Percentiles rank a stretch among this genome's conserved stretches.
These are phyloP conservation scores for Meliscaeva auricollis DNA, from an alignment of 2,888 invertebrate species.

Conservation along the genomic window DNA sequence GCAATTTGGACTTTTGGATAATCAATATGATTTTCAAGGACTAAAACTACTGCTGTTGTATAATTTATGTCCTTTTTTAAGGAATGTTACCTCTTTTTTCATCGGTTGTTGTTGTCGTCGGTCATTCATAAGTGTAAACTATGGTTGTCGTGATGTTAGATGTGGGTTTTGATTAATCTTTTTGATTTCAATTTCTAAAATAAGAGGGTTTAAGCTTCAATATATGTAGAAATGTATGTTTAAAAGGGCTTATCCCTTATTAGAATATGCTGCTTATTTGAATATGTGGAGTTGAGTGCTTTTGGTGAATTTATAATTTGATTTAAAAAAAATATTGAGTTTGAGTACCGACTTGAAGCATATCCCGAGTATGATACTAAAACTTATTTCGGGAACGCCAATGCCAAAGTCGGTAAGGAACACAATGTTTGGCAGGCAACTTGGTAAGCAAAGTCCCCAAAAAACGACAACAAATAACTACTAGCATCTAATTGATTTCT, in stretches of 20 bases:
- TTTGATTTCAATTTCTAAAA: conserved; percentile 32
- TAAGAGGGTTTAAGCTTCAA: conserved; percentile 13
- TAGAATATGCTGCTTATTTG: neutral
- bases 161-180: conserved; percentile 64
- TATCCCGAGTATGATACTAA: too few species aligned
- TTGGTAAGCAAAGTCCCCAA: too few species aligned
- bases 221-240: neutral
- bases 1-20: conserved; percentile 21
- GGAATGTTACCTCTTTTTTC: conserved; percentile 47
- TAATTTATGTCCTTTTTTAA: conserved; percentile 62
- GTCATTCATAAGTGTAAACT: conserved; percentile 54
- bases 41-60: conserved; percentile 54
- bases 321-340: neutral
- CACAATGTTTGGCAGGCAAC: too few species aligned
- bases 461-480: too few species aligned
- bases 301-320: conserved; percentile 64
- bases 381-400: too few species aligned
- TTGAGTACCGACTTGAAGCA: too few species aligned
- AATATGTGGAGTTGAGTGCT: conserved; percentile 53
- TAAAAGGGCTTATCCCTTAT: conserved; percentile 16
- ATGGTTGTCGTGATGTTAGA: conserved; percentile 32
- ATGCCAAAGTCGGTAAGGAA: too few species aligned
- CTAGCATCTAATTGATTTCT: too few species aligned
- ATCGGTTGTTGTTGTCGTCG: neutral
- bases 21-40: conserved; percentile 63